These are phyloP conservation scores for Neuroterus valhalla DNA, from an alignment of 1,140 invertebrate genomes.

Conservation along the genomic window DNA sequence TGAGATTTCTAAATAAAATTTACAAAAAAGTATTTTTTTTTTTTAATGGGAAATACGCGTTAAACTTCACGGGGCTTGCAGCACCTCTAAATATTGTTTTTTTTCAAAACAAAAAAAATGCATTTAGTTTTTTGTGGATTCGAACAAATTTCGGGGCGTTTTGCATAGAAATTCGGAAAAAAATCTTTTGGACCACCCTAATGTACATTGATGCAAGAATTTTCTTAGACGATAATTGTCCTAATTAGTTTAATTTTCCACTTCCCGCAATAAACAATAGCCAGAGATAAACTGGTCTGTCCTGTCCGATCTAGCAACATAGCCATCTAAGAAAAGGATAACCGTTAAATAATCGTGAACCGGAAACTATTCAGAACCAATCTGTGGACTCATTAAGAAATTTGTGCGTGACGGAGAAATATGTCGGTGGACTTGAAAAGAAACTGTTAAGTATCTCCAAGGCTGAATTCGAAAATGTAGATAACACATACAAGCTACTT, in stretches of 20 bases:
- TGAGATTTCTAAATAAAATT: too few relatives aligned
- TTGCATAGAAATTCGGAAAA: too few relatives aligned
- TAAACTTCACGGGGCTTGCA: too few relatives aligned
- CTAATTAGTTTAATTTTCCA: slow-evolving; percentile 15
- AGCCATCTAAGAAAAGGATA: slow-evolving; percentile 16
- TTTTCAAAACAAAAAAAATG: too few relatives aligned
- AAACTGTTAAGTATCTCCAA: neutral
- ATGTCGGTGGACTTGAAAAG: slow-evolving; percentile 26
- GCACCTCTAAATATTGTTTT: too few relatives aligned
- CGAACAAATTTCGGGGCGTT: too few relatives aligned
- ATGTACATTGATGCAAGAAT: too few relatives aligned
- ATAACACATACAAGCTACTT: slow-evolving; percentile 19
- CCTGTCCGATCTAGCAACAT: neutral
- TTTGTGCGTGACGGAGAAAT: slow-evolving; percentile 21
- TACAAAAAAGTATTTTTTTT: too few relatives aligned
- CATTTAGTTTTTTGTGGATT: too few relatives aligned
- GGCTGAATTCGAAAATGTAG: slow-evolving; percentile 12
- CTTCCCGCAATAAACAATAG: slow-evolving; percentile 12
- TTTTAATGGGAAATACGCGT: too few relatives aligned
- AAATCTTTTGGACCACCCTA: too few relatives aligned
- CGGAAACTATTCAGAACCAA: slow-evolving; percentile 10
- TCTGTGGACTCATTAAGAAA: slow-evolving; percentile 25
- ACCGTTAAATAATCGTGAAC: slow-evolving; percentile 26
- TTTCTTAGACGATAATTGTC: too few relatives aligned
- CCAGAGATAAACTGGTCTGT: slow-evolving; percentile 6